phyloP scores from a whole-genome alignment of 2,113 vertebrate species.

The Rynchops niger region DNA sequence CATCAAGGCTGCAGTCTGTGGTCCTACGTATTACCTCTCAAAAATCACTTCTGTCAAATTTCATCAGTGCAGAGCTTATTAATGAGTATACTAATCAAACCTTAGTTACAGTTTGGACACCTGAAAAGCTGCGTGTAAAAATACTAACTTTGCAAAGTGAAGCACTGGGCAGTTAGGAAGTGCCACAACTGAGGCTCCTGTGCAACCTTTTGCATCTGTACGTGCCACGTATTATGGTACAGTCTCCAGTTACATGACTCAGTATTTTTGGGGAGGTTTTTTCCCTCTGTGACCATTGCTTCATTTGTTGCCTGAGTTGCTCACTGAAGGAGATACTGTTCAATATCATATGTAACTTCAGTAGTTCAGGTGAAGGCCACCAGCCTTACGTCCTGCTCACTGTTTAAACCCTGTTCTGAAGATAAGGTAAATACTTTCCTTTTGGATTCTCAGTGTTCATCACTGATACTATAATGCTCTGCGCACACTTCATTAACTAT shows the following conservation, averaged over 20 bases:
- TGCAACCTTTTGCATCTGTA: not conserved
- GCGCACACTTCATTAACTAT: not conserved
- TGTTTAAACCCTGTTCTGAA: not conserved
- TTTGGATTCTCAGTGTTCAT: not conserved
- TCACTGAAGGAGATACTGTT: not conserved
- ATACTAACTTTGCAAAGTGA: not conserved
- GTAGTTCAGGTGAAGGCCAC: not conserved
- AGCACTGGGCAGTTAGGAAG: not conserved
- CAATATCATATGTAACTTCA: not conserved
- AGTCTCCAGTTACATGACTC: not conserved
- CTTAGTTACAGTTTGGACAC: not conserved
- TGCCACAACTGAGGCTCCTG: not conserved
- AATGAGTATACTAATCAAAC: not conserved
- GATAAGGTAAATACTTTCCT: not conserved
- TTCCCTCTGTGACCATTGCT: not conserved
- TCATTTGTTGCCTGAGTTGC: not conserved
- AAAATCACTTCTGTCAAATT: not conserved
- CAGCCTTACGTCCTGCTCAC: not conserved
- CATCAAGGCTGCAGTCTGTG: not conserved
- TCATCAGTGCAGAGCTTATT: not conserved
- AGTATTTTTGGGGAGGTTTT: accelerated
- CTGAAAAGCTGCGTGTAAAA: not conserved
- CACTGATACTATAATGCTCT: not conserved
- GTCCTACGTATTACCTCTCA: not conserved
- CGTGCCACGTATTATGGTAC: not conserved